phyloP scores from a whole-genome alignment of 2,113 vertebrate species.

The Cacatua alba region DNA sequence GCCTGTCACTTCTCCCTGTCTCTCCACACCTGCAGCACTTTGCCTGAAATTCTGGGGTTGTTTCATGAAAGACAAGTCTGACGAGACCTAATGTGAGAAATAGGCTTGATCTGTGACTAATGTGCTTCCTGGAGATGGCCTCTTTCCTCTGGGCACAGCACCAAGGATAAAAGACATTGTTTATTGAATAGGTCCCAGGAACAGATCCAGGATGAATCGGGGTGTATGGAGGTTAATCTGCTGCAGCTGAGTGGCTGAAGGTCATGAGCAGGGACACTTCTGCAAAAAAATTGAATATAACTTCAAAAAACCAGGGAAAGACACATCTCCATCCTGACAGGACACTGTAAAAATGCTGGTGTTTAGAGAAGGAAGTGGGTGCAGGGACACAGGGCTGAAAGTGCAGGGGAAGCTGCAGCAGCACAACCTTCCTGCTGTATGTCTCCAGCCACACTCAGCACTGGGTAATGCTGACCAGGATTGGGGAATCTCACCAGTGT shows the following conservation, averaged over 20 bases:
- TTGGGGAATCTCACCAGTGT: not conserved
- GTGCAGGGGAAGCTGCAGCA: not conserved
- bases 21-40: not conserved
- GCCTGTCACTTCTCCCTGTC: not conserved
- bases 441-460: fast-evolving
- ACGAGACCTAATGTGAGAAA: not conserved
- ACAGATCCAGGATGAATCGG: not conserved
- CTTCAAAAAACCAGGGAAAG: not conserved
- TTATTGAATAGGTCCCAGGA: not conserved
- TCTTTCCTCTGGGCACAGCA: not conserved
- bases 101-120: not conserved
- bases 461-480: not conserved
- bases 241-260: slow-evolving; percentile 12
- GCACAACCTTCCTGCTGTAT: not conserved
- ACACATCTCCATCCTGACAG: not conserved
- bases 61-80: not conserved
- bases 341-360: not conserved
- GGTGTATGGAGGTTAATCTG: slow-evolving; percentile 22
- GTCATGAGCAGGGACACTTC: not conserved
- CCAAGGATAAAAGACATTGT: not conserved
- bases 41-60: not conserved
- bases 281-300: not conserved
- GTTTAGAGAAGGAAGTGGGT: not conserved
- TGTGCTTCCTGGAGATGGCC: not conserved
- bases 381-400: not conserved